Evolutionary conservation across 1,140 invertebrate genomes (phyloP).

Genomic region (Drosophila albomicans): DNA sequence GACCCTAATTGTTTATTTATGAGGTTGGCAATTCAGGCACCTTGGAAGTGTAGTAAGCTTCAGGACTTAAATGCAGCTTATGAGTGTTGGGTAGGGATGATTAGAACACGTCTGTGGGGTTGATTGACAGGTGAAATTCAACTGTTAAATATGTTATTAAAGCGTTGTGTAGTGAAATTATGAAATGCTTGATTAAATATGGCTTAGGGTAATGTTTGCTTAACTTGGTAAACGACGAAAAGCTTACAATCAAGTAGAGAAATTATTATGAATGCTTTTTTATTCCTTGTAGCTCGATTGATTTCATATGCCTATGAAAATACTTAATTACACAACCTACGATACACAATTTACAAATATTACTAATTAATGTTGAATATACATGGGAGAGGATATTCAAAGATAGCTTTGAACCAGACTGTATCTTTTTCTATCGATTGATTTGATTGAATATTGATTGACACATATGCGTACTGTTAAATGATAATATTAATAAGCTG

Average conservation of each 20-base stretch:
- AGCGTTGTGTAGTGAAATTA: not conserved
- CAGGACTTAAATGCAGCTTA: conserved; percentile 32
- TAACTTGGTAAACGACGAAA: not conserved
- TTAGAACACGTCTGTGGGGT: not conserved
- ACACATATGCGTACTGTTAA: too few species aligned
- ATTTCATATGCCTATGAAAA: too few species aligned
- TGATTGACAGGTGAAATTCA: not conserved
- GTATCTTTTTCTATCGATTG: too few species aligned
- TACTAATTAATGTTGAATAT: too few species aligned
- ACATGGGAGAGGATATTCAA: too few species aligned
- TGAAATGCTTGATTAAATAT: not conserved
- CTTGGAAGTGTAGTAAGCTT: conserved; percentile 41
- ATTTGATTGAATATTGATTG: too few species aligned
- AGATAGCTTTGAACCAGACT: too few species aligned
- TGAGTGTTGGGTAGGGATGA: not conserved
- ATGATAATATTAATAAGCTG: too few species aligned
- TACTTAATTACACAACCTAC: too few species aligned
- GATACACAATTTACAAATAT: too few species aligned
- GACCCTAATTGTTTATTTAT: conserved; percentile 64
- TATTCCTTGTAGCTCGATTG: too few species aligned
- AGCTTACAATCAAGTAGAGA: not conserved
- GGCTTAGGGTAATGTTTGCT: not conserved
- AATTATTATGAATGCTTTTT: not conserved
- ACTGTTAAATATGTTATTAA: conserved; percentile 1
- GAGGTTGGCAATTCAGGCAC: conserved; percentile 41